Percentiles rank a stretch among this genome's conserved stretches.
Conservation (phyloP, 1,140 invertebrate species). For the Zaprionus kolodkinae region DNA sequence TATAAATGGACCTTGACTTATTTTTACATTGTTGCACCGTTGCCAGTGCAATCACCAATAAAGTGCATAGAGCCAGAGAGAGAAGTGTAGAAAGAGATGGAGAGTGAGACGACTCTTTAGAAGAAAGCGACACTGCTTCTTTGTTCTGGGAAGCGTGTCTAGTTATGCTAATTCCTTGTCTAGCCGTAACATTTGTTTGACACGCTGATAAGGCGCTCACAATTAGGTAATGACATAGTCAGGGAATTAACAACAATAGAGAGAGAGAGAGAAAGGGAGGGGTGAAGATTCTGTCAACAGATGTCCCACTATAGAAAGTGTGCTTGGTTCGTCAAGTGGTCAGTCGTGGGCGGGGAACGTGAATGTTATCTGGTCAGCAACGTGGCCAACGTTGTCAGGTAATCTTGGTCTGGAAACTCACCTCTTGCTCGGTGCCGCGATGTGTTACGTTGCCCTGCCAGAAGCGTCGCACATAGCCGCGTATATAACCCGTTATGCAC, state of each 20-base stretch:
- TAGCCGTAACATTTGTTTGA: conserved; percentile 17
- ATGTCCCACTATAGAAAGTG: not conserved
- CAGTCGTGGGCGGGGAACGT: not conserved
- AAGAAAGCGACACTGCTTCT: conserved; percentile 1
- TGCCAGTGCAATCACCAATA: conserved; percentile 8
- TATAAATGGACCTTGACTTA: conserved; percentile 59
- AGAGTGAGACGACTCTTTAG: not conserved
- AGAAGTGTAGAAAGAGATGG: not conserved
- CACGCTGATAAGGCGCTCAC: conserved; percentile 50
- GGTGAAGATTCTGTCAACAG: not conserved
- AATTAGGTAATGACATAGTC: conserved; percentile 56
- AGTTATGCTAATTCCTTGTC: conserved; percentile 49
- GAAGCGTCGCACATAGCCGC: conserved; percentile 91
- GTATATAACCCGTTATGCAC: conserved; percentile 88
- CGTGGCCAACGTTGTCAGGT: not conserved
- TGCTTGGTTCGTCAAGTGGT: not conserved
- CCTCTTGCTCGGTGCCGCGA: conserved; percentile 91
- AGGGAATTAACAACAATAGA: not conserved
- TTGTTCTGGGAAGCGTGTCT: not conserved
- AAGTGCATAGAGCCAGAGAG: not conserved
- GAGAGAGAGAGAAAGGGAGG: not conserved
- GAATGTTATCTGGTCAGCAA: not conserved
- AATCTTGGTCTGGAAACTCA: conserved; percentile 81
- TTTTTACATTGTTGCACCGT: conserved; percentile 29
- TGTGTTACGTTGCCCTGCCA: conserved; percentile 95